Conservation (phyloP, 2,113 vertebrate genomes). For the Leptobrachium ailaonicum region DNA sequence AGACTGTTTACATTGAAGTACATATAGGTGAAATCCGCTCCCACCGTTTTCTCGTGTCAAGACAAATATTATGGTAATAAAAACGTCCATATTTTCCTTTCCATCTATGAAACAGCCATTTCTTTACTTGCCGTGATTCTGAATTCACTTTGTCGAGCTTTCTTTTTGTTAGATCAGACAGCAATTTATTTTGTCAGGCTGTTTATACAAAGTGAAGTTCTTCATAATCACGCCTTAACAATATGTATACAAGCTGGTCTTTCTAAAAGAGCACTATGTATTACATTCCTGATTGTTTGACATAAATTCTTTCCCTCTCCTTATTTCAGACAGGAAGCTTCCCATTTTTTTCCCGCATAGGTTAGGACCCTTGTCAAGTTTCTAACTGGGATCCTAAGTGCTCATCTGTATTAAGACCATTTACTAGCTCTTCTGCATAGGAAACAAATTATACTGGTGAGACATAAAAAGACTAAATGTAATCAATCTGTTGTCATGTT, state of each 20-base stretch:
- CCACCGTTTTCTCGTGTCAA: constrained; percentile 57
- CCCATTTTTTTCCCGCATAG: constrained; percentile 85
- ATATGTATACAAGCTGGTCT: constrained; percentile 93
- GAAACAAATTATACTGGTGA: constrained; percentile 87
- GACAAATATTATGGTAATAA: constrained; percentile 82
- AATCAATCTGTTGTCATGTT: constrained; percentile 86
- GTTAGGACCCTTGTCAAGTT: constrained; percentile 85
- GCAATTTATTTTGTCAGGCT: constrained; percentile 85
- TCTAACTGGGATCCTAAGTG: constrained; percentile 83
- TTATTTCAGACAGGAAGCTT: constrained; percentile 86
- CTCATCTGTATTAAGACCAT: constrained; percentile 96
- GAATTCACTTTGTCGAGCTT: constrained; percentile 79
- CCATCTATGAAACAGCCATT: constrained; percentile 81
- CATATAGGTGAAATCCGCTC: constrained; percentile 12
- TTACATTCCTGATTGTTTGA: constrained; percentile 98
- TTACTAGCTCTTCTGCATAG: constrained; percentile 85
- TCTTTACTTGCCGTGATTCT: constrained; percentile 72
- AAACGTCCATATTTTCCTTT: constrained; percentile 77
- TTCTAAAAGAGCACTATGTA: constrained; percentile 87
- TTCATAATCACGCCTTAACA: constrained; percentile 88
- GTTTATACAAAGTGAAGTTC: constrained; percentile 91
- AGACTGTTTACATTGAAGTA: constrained; percentile 34
- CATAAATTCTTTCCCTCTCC: constrained; percentile 90
- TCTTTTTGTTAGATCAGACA: constrained; percentile 84
- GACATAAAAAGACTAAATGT: constrained; percentile 83